Base-by-base conservation (phyloP, 2,797 vertebrate species). In the Gobionotothen gibberifrons region DNA sequence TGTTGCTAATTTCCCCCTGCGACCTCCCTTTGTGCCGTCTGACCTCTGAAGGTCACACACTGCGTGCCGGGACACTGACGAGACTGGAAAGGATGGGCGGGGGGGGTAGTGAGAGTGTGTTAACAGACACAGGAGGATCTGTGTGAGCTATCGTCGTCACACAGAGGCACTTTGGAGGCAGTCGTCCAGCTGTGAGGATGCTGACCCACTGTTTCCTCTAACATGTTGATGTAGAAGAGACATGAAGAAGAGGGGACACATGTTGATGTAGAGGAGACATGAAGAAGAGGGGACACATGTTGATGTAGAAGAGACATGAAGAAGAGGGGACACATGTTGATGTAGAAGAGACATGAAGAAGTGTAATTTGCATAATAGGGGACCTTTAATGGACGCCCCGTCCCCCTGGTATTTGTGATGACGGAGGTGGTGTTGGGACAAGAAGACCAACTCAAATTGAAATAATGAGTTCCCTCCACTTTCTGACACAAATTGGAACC, bases 21-120 rank as follows among this genome's bases (percentile, higher is more conserved):
- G 93, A 94, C 93, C 94, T 89, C 57, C 90, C 89, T 85, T 96
- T 80, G 94, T 95, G 86, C 36, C 29, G 6, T 68, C 66, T 94
- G 95, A 96, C 95, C 96, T 89, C 90, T 78, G 77, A 29, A 88
- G 92, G 91, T 93, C 92, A 58, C 80, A 91, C 94, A 91, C 90
- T 94, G 94, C 95, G 94, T 95, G 93, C 94, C 92, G 93, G 94
- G 88, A 93, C 92, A 93, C 71, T 94, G 95, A 94, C 91, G 94
- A 94, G 22, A 77, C 76, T 48, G 89, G 78, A 78, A 73, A 77
- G 66, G 75, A 19, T 56, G 70, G 67, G 72, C 69, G 72, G 76
- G 60, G 67, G 67, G 49, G 59, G 7, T 2, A 1, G 79, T 65
- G 53, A 79, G 84, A 88, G 83, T 43, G 72, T 87, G 79, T 75